Percentiles rank a stretch among this genome's conserved stretches.
phyloP scores from a whole-genome alignment of 2,113 vertebrate species.

The Tenebrosternarchus preto region DNA sequence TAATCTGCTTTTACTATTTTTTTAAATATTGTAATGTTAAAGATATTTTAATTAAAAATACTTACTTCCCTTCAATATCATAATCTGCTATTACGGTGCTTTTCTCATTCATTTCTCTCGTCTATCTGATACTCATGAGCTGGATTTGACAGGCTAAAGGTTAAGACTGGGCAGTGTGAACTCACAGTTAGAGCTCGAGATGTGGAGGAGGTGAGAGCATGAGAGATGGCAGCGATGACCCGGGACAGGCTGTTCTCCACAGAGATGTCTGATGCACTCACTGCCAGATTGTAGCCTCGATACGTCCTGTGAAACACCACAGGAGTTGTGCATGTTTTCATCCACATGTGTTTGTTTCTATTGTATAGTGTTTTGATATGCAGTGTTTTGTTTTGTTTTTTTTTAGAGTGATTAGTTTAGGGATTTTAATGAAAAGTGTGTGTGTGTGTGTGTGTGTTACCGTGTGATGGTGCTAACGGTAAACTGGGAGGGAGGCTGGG shows the following conservation, averaged over 20 bases:
- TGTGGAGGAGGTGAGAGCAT: conserved; percentile 86
- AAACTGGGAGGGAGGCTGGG: conserved; percentile 88
- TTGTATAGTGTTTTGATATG: not conserved
- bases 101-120: too few species aligned
- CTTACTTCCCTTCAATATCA: too few species aligned
- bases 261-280: conserved; percentile 82
- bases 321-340: not conserved
- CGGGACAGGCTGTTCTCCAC: conserved; percentile 95
- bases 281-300: conserved; percentile 87
- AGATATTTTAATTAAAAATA: too few species aligned
- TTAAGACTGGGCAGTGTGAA: not conserved
- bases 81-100: too few species aligned
- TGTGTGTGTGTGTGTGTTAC: conserved; percentile 63
- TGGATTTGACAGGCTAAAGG: not conserved
- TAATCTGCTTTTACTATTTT: too few species aligned
- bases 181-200: conserved; percentile 88
- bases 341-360: not conserved
- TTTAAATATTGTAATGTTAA: too few species aligned
- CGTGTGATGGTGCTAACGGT: conserved; percentile 93
- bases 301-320: conserved; percentile 79
- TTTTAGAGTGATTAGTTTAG: not conserved
- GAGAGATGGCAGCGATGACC: conserved; percentile 85
- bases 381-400: not conserved
- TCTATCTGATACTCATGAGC: too few species aligned
- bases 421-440: not conserved